Evolutionary conservation across 2,113 vertebrate genomes (phyloP), one percentile per base, ranked within the genome.

Genomic region (Bothrops jararaca): DNA sequence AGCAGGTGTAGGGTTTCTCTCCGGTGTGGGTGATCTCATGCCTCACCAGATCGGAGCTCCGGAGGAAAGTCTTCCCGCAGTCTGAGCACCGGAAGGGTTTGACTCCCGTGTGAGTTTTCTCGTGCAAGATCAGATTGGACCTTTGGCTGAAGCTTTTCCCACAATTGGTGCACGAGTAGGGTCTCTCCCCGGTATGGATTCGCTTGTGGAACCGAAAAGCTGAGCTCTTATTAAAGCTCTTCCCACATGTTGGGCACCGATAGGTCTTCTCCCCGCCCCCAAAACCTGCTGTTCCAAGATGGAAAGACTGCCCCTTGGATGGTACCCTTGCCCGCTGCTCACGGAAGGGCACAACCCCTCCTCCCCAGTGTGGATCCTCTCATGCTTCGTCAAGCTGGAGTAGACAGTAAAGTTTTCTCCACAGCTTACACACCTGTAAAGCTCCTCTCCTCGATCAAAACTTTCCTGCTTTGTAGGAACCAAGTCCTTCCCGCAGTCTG

Each of bases 401-500:
- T 98, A 97, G 1, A 97, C 98, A 58, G 98, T 98, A 93, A 98
- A 98, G 94, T 97, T 97, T 92, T 96, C 98, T 96, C 98, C 98
- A 1, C 98, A 98, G 69, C 98, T 97, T 0, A 96, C 96, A 93
- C 98, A 98, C 22, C 95, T 95, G 93, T 98, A 98, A 1, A 97
- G 97, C 80, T 97, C 96, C 69, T 94, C 91, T 23, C 12, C 89
- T 13, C 18, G 11, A 13, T 48, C 48, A 0, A 45, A 69, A 50
- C 34, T 52, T 58, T 45, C 54, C 1, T n/a, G 89, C n/a, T 69
- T 45, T 0, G 1, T 29, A 50, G 50, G 89, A 2, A 26, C n/a
- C 15, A 7, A 93, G 57, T 20, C 52, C 34, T 42, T 50, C 50
- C 92, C 24, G 2, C 93, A 94, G 10, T 88, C 88, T 0, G 60